Evolutionary conservation across 1,140 invertebrate genomes (phyloP).

Genomic region (Drosophila melanica): DNA sequence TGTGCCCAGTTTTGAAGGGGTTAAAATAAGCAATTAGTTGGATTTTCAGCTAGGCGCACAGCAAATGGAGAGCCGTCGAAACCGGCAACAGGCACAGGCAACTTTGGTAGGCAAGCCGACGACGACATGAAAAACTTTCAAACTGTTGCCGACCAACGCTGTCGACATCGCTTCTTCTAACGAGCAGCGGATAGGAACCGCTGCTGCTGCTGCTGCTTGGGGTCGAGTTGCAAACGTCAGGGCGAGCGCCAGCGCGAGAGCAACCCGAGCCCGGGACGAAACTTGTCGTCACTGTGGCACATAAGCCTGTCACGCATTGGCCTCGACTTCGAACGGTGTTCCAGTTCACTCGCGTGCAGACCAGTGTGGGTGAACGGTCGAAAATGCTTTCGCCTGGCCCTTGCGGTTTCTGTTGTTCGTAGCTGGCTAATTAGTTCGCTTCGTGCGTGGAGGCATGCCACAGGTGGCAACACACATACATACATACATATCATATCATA

Average conservation of each 20-base stretch:
- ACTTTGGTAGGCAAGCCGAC: constrained; percentile 63
- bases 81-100: constrained; percentile 59
- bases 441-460: background rate
- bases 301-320: constrained; percentile 73
- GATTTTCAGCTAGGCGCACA: constrained; percentile 84
- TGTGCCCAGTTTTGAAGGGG: constrained; percentile 81
- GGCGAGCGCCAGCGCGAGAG: constrained; percentile 24
- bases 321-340: constrained; percentile 7
- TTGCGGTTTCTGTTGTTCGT: constrained; percentile 19
- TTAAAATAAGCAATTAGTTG: constrained; percentile 84
- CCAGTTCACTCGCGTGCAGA: background rate
- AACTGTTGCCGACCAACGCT: constrained; percentile 64
- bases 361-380: constrained; percentile 5
- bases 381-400: constrained; percentile 18
- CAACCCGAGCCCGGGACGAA: constrained; percentile 26
- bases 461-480: constrained; percentile 2
- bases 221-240: constrained; percentile 20
- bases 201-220: constrained; percentile 39
- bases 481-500: too few relatives aligned
- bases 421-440: constrained; percentile 21
- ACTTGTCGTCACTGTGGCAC: constrained; percentile 27
- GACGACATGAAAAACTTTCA: constrained; percentile 77
- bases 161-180: constrained; percentile 50
- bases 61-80: constrained; percentile 71
- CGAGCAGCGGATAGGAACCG: constrained; percentile 45